Evolutionary conservation across 1,140 invertebrate species (phyloP), one percentile per base, ranked within the genome.

Genomic region (Ceratina australensis): DNA sequence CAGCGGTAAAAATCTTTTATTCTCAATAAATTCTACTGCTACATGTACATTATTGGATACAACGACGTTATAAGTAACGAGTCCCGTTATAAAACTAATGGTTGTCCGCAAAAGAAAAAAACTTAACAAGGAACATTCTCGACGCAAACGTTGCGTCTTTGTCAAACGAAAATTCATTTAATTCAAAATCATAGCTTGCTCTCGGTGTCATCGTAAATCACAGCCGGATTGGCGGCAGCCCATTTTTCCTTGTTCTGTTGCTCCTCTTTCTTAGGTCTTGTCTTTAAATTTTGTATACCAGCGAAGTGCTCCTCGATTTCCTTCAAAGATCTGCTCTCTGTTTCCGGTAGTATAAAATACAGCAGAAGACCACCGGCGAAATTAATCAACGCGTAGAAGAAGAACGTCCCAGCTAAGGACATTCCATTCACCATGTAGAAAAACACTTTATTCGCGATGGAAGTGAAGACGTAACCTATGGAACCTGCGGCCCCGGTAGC

Each of bases 291-390:
- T 79, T 92, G 92, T 18, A 93, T 85, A 2, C 94, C 94, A 0
- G 94, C 93, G 79, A 94, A 96, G 84, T 96, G 95, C 47, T 95
- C 94, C 79, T 91, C 87, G 47, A 96, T 95, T 90, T 98, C 96
- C 79, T 95, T 93, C 4, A 98, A 90, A 0, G 95, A 95, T 87
- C 95, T 95, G 0, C 96, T 96, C 90, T 98, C 97, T 0, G 97
- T 98, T 93, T 98, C 97, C 1, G 96, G 96, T 59, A 94, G 80
- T 7, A 92, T 88, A 61, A 93, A 93, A 78, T 94, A 95, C 2
- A 95, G 83, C 1, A 92, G 85, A 3, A 94, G 66, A 10, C 94
- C 89, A 4, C 95, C 95, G 4, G 94, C 67, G 67, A 97, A 94
- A 52, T 96, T 92, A 77, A 95, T 93, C 13, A 92, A 87, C 0